These are phyloP conservation scores for Dicyrtoma fusca DNA, from an alignment of 2,888 invertebrate species.

Conservation along the genomic window DNA sequence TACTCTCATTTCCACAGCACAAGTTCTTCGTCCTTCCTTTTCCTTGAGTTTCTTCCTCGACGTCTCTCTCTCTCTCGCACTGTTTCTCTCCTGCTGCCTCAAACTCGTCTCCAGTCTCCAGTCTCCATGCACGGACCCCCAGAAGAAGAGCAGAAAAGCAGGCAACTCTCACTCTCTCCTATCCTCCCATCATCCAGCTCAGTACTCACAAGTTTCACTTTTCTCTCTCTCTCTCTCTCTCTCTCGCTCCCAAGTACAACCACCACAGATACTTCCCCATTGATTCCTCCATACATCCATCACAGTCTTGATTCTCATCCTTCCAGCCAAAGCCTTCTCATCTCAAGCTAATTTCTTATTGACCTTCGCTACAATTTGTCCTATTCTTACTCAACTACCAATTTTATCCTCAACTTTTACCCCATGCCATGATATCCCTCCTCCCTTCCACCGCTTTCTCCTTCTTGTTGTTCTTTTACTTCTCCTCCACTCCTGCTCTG, in stretches of 20 bases:
- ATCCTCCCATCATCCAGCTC: not conserved
- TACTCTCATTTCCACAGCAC: conserved; percentile 33
- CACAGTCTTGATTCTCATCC: conserved; percentile 21
- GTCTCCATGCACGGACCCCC: not conserved
- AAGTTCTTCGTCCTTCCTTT: conserved; percentile 7
- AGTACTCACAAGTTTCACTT: not conserved
- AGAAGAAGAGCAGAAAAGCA: not conserved
- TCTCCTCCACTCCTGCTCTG: too few relatives aligned
- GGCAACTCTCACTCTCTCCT: not conserved
- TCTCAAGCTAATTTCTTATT: conserved; percentile 6
- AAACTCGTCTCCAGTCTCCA: not conserved
- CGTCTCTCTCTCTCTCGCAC: conserved; percentile 13
- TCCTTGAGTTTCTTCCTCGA: conserved; percentile 36
- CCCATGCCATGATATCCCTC: not conserved
- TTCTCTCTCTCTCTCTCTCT: conserved; percentile 4
- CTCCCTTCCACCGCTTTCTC: not conserved
- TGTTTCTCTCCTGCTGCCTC: conserved; percentile 2
- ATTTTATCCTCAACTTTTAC: conserved; percentile 6
- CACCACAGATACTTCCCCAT: conserved; percentile 17
- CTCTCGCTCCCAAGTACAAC: too few relatives aligned
- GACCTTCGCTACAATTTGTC: conserved; percentile 16
- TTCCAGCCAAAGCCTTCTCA: not conserved
- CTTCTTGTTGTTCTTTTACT: not conserved
- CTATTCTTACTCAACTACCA: conserved; percentile 24
- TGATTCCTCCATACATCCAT: conserved; percentile 31